Evolutionary conservation across 2,797 vertebrate species (phyloP), one percentile per base, ranked within the genome.

Genomic region (Sebastes iracundus): DNA sequence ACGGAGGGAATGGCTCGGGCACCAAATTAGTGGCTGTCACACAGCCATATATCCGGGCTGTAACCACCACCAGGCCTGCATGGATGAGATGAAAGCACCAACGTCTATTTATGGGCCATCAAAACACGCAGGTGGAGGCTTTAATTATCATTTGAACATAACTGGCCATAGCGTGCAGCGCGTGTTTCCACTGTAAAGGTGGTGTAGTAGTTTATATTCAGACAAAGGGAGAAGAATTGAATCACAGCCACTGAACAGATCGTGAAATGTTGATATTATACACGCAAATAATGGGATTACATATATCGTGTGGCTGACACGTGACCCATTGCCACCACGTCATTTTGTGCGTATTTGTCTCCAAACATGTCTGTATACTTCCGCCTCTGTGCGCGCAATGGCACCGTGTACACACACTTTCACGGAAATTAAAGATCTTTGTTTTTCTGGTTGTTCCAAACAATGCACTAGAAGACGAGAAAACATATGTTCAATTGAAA

Each of bases 21-120:
- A 86, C 73, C 78, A 90, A 90, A 92, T 91, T 80, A 90, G 86
- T 85, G 52, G 42, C 86, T 90, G 86, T 83, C 89, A 88, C 72
- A 30, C 55, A 67, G 69, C 78, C 79, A 77, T 75, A 79, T 80
- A 89, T 90, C 82, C 75, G 71, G 42, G 38, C 75, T 82, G 62
- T 65, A 90, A 87, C 82, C 83, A 88, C 81, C 79, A 78, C 52
- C 75, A 78, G 87, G 80, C 65, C 77, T 81, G 86, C 72, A 63
- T 58, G 80, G 86, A 77, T 67, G 82, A 86, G 78, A 82, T 86
- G 83, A 91, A 85, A 86, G 84, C 77, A 5, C 75, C 71, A 75
- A 58, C 73, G 75, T 89, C 81, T 87, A 89, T 92, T 90, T 88
- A 85, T 75, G 82, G 80, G 75, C 79, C 83, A 85, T 90, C 87